phyloP scores from a whole-genome alignment of 2,113 vertebrate species.

The Siniperca knerii region DNA sequence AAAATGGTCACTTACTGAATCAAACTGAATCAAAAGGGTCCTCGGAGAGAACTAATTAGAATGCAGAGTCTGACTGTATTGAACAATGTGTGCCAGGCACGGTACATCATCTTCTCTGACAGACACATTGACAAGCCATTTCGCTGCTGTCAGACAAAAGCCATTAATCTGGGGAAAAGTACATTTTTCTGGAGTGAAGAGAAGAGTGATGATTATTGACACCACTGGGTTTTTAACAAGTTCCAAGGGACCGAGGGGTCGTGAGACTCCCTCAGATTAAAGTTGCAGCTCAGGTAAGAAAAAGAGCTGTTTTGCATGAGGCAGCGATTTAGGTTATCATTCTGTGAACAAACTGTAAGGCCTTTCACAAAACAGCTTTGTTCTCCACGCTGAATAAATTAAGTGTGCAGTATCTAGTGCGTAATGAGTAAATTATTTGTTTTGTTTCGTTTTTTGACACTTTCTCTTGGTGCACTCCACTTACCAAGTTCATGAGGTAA shows the following conservation, averaged over 20 bases:
- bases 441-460: conserved; percentile 2
- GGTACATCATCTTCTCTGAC: conserved; percentile 44
- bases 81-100: conserved; percentile 37
- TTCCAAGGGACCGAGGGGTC: neutral
- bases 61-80: conserved; percentile 37
- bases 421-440: conserved; percentile 1
- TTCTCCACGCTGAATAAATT: conserved; percentile 13
- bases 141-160: conserved; percentile 29
- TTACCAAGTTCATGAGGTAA: conserved; percentile 98
- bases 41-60: conserved; percentile 11
- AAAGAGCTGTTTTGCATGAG: conserved; percentile 1
- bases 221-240: conserved; percentile 17
- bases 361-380: conserved; percentile 15
- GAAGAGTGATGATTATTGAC: conserved; percentile 32
- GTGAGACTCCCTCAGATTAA: neutral
- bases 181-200: conserved; percentile 17
- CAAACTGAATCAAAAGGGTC: conserved; percentile 27
- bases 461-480: neutral
- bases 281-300: conserved; percentile 15
- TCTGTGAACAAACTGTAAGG: neutral
- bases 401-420: neutral
- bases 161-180: conserved; percentile 11
- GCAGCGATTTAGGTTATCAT: conserved; percentile 2
- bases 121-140: conserved; percentile 44
- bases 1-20: conserved; percentile 19